These are phyloP conservation scores for Cryptotermes secundus DNA, from an alignment of 1,140 invertebrate genomes.

Conservation along the genomic window DNA sequence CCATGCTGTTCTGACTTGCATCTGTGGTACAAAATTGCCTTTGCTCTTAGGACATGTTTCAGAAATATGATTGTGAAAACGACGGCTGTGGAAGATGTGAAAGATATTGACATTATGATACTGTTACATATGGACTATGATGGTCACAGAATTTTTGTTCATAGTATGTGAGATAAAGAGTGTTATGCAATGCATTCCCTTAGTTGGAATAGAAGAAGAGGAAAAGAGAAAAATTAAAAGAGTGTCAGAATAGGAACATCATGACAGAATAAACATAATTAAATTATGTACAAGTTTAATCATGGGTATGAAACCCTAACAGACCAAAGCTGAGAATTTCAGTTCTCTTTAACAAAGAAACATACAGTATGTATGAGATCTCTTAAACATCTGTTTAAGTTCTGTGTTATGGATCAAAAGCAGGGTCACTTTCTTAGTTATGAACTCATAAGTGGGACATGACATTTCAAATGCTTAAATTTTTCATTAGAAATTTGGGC, in stretches of 20 bases:
- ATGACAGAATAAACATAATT: not conserved
- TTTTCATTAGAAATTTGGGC: not conserved
- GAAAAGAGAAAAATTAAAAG: not conserved
- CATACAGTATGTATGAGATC: not conserved
- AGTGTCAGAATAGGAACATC: not conserved
- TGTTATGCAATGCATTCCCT: not conserved
- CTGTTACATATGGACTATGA: not conserved
- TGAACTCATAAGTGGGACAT: not conserved
- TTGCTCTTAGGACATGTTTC: not conserved
- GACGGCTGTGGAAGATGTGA: not conserved
- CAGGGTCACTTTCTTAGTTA: not conserved
- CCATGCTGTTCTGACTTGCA: not conserved
- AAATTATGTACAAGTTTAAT: not conserved
- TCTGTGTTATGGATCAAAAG: not conserved
- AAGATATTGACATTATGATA: not conserved
- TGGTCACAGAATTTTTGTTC: not conserved
- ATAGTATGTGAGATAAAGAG: not conserved
- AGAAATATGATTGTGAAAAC: not conserved
- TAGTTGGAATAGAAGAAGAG: not conserved
- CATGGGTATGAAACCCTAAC: not conserved
- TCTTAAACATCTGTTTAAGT: not conserved
- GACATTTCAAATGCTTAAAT: not conserved
- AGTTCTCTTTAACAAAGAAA: not conserved
- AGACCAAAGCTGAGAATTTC: conserved; percentile 1
- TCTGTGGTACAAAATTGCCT: not conserved